Evolutionary conservation across 2,888 invertebrate species (phyloP).

Genomic region (Tryphoninae sp.): DNA sequence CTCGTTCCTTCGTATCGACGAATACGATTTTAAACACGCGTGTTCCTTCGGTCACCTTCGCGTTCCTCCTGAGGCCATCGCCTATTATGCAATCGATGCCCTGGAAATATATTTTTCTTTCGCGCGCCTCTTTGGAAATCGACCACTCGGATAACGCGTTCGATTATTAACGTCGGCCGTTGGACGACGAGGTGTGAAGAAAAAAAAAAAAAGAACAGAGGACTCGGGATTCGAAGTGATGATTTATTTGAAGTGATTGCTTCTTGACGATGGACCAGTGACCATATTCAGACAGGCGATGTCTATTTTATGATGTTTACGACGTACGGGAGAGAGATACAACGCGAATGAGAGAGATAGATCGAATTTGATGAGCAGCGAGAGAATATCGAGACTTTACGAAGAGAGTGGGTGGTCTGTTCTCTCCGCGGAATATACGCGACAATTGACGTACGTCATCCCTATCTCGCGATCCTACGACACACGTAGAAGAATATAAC

Average conservation of each 20-base stretch:
- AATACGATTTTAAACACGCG: constrained; percentile 34
- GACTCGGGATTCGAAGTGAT: constrained; percentile 36
- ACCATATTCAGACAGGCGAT: constrained; percentile 50
- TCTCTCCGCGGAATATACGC: constrained; percentile 24
- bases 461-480: constrained; percentile 11
- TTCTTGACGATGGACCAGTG: constrained; percentile 52
- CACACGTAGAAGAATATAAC: constrained; percentile 6
- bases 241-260: constrained; percentile 53
- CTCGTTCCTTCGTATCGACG: constrained; percentile 22
- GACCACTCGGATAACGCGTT: constrained; percentile 30
- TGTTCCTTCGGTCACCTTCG: constrained; percentile 48
- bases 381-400: constrained; percentile 20
- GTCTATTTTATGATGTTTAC: constrained; percentile 38
- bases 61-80: constrained; percentile 24
- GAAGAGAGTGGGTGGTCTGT: constrained; percentile 58
- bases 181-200: neutral
- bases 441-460: constrained; percentile 46
- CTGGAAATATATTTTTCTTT: constrained; percentile 10
- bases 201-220: neutral
- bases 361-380: constrained; percentile 11
- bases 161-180: constrained; percentile 26
- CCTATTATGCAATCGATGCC: constrained; percentile 39
- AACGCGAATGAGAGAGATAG: neutral
- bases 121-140: constrained; percentile 9
- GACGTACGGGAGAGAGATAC: neutral